These are phyloP conservation scores for Antigone vipio DNA, from an alignment of 2,113 vertebrate genomes.

Conservation along the genomic window DNA sequence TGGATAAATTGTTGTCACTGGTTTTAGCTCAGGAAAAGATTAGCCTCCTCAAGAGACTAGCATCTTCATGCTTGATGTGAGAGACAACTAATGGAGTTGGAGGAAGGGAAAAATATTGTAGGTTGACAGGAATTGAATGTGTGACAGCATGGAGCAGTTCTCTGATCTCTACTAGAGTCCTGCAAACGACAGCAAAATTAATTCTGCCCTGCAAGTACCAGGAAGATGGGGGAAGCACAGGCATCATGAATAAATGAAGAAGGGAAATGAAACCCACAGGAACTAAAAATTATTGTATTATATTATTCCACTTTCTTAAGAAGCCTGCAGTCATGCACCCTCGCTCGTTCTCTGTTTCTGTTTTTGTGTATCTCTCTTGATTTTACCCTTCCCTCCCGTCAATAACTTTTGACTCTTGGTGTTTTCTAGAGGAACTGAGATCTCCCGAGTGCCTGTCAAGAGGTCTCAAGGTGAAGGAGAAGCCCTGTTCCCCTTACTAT, in stretches of 20 bases:
- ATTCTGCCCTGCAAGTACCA: background rate
- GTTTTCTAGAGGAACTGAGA: background rate
- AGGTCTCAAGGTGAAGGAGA: background rate
- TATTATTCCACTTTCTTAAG: background rate
- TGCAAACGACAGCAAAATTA: background rate
- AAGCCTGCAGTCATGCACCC: background rate
- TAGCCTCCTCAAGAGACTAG: background rate
- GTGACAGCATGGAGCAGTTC: background rate
- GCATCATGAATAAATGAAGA: background rate
- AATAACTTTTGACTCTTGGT: background rate
- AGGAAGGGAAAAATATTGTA: background rate
- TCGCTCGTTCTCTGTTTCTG: background rate
- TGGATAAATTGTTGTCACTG: background rate
- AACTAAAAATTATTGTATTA: background rate
- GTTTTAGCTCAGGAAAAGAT: background rate
- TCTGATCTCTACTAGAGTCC: background rate
- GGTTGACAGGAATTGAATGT: background rate
- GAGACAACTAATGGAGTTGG: background rate
- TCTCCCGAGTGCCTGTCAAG: background rate
- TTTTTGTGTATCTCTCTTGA: background rate
- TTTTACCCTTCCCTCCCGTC: background rate
- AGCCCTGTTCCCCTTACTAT: background rate
- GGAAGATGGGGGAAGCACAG: background rate
- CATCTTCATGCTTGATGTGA: background rate
- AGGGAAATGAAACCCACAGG: background rate